phyloP scores from a whole-genome alignment of 2,797 vertebrate genomes.

The Aplochiton taeniatus region DNA sequence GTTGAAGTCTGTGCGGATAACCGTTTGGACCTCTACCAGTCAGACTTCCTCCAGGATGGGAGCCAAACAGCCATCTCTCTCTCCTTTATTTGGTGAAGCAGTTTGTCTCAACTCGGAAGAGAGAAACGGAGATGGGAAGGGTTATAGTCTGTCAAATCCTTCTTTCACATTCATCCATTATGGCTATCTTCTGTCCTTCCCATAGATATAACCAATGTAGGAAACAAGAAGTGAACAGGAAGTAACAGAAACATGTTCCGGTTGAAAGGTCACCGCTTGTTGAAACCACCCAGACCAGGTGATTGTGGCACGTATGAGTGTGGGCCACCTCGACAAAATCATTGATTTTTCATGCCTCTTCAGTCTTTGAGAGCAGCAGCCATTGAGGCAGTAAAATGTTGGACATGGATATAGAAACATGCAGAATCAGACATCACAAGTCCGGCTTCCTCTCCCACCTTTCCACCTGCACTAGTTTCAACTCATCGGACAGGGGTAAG shows the following conservation, averaged over 20 bases:
- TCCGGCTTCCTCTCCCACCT: slow-evolving; percentile 34
- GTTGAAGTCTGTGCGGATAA: neutral
- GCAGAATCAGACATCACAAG: slow-evolving; percentile 50
- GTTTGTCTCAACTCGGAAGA: slow-evolving; percentile 20
- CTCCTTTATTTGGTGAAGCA: slow-evolving; percentile 39
- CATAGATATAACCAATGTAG: slow-evolving; percentile 33
- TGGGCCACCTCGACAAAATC: no score
- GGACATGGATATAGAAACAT: slow-evolving; percentile 58
- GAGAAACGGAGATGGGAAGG: slow-evolving; percentile 16
- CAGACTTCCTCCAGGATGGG: slow-evolving; percentile 54
- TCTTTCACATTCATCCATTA: slow-evolving; percentile 43
- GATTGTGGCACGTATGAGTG: neutral
- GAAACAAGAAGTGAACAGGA: slow-evolving; percentile 27
- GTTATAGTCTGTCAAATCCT: slow-evolving; percentile 10
- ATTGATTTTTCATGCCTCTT: slow-evolving; percentile 39
- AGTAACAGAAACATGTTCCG: slow-evolving; percentile 42
- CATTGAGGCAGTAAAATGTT: slow-evolving; percentile 38
- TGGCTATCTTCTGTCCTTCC: slow-evolving; percentile 54
- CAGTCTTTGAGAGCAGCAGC: slow-evolving; percentile 58
- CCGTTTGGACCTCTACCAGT: slow-evolving; percentile 22
- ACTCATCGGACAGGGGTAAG: slow-evolving; percentile 16
- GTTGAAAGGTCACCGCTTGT: slow-evolving; percentile 67
- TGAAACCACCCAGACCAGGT: slow-evolving; percentile 29
- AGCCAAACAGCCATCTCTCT: slow-evolving; percentile 41
- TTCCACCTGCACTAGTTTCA: neutral